Base-by-base conservation (phyloP, 1,140 invertebrate species). In the Dendrolimus kikuchii region DNA sequence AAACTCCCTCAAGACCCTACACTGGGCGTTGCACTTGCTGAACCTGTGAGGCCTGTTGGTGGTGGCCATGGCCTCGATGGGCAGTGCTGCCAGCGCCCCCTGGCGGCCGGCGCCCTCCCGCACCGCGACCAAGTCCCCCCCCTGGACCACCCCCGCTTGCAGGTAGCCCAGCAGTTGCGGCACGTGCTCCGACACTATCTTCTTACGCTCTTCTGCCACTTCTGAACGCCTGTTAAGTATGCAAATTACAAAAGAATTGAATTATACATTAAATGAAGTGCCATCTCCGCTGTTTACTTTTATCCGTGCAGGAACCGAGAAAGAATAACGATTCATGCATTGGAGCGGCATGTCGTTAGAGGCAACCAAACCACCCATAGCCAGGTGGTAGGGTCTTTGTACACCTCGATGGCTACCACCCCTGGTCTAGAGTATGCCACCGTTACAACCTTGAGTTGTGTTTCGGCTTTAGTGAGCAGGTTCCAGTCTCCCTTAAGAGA, bases 21-120 rank as follows among this genome's bases (percentile, higher is more conserved):
- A 82, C 55, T 80, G 75, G 5, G 63, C 51, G 42, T 79, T 82
- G 39, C 77, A 82, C 49, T 75, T 82, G 6, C 65, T 43, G 7
- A 52, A 57, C 23, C 69, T 50, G 4, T 57, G 55, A 0, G 64
- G 59, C 36, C 53, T 50, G 2, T 46, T 53, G 3, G 58, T 38
- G 2, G 0, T 6, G 4, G 59, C 53, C 47, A 70, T 38, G 3
- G 54, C 45, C 5, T 62, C 57, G 0, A 65, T 48, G 36, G 68
- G 58, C 4, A 68, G 49, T 4, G 38, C 6, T 4, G 55, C 41
- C 0, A 65, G 44, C 0, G 55, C 5, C 0, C 47, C 46, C 5
- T 56, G 43, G 4, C 42, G 38, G 4, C 45, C 45, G 1, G 59
- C 59, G 0, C 63, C 68, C 1, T 9, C 41, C 4, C 46, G 9